Percentiles rank a stretch among this genome's conserved stretches.
phyloP scores from a whole-genome alignment of 2,888 invertebrate genomes.

The Limnephilus auricula region DNA sequence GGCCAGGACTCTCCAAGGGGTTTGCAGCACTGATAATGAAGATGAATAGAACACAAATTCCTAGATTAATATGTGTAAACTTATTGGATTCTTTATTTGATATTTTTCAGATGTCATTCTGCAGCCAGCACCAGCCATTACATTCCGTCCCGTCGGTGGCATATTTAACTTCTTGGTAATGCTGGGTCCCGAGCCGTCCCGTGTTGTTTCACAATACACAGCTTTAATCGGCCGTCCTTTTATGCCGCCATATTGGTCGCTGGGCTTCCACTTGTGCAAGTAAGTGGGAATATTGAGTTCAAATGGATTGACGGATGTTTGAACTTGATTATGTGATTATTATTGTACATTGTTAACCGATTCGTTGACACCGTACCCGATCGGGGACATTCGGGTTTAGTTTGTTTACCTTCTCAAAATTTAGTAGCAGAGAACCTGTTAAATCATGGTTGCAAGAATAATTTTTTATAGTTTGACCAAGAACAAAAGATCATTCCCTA shows the following conservation, averaged over 20 bases:
- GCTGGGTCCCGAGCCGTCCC: conserved; percentile 84
- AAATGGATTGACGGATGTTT: background rate
- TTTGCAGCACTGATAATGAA: background rate
- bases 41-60: background rate
- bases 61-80: background rate
- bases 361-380: too few species aligned
- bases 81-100: background rate
- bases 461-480: too few species aligned
- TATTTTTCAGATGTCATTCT: conserved; percentile 83
- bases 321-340: background rate
- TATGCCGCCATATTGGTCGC: conserved; percentile 92
- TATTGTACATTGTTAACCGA: background rate
- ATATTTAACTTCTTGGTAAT: conserved; percentile 88
- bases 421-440: background rate
- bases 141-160: conserved; percentile 90
- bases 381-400: too few species aligned
- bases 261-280: conserved; percentile 93
- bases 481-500: too few species aligned
- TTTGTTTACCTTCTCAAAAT: too few species aligned
- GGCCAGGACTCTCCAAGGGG: background rate
- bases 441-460: background rate
- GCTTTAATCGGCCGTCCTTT: conserved; percentile 85
- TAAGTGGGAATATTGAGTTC: conserved; percentile 68
- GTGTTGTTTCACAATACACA: conserved; percentile 83
- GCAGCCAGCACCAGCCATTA: conserved; percentile 89